Evolutionary conservation across 2,113 vertebrate species (phyloP).

Genomic region (Halichoerus grypus): DNA sequence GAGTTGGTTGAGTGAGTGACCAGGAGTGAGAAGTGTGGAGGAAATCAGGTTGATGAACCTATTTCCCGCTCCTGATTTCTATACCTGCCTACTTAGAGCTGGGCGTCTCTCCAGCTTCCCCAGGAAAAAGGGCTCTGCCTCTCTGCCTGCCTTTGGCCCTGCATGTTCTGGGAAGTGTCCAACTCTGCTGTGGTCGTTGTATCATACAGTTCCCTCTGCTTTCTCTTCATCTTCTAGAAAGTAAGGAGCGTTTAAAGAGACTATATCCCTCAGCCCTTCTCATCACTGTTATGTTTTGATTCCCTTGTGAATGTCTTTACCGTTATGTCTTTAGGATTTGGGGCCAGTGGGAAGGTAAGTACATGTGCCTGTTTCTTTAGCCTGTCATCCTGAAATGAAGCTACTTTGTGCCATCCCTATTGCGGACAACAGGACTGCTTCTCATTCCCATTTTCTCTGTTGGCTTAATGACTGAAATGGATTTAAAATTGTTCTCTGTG

Average conservation of each 20-base stretch:
- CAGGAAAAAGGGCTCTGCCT: background rate
- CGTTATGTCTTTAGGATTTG: background rate
- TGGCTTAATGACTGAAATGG: slow-evolving; percentile 32
- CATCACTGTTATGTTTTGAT: background rate
- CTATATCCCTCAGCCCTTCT: background rate
- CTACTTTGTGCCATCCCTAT: background rate
- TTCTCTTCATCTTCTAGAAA: slow-evolving; percentile 48
- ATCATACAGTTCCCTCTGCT: background rate
- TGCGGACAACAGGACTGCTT: background rate
- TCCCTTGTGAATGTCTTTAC: background rate
- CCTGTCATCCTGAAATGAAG: background rate
- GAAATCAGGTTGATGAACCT: background rate
- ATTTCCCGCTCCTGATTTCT: background rate
- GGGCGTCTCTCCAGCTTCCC: slow-evolving; percentile 26
- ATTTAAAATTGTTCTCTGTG: slow-evolving; percentile 29
- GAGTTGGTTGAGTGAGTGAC: background rate
- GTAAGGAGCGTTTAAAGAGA: slow-evolving; percentile 10
- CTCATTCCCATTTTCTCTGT: background rate
- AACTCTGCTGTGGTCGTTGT: background rate
- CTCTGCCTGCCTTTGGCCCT: background rate
- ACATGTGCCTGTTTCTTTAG: background rate
- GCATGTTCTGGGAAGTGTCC: background rate
- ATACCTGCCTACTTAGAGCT: background rate
- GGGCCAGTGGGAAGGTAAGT: background rate
- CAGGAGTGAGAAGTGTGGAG: slow-evolving; percentile 14